These are phyloP conservation scores for Rutpela maculata DNA, from an alignment of 2,888 invertebrate species.

Conservation along the genomic window DNA sequence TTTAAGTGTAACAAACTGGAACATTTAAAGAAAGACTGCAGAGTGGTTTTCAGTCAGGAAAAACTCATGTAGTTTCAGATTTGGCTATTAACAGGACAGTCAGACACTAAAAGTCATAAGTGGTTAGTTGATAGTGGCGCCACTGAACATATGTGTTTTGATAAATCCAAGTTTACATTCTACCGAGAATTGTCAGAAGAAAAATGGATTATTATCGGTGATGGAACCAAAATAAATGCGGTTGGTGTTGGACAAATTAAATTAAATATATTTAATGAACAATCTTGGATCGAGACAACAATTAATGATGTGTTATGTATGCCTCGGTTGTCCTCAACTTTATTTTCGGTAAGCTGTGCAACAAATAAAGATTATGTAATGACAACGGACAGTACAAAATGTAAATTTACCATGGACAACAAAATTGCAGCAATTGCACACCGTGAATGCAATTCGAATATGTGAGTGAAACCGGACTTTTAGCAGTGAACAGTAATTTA, in stretches of 20 bases:
- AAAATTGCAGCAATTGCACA: slow-evolving; percentile 25
- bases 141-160: slow-evolving; percentile 38
- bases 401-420: slow-evolving; percentile 28
- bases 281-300: slow-evolving; percentile 36
- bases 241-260: slow-evolving; percentile 30
- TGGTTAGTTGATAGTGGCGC: slow-evolving; percentile 36
- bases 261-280: slow-evolving; percentile 29
- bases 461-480: background rate
- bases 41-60: background rate
- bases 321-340: too few species aligned
- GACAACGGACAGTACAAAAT: background rate
- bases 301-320: background rate
- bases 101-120: slow-evolving; percentile 13
- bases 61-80: slow-evolving; percentile 12
- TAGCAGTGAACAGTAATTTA: slow-evolving; percentile 7
- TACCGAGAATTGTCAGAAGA: background rate
- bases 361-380: too few species aligned
- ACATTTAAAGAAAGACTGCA: slow-evolving; percentile 33
- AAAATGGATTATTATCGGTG: slow-evolving; percentile 33
- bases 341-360: too few species aligned
- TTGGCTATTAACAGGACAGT: background rate
- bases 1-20: slow-evolving; percentile 49
- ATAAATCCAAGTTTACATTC: slow-evolving; percentile 11
- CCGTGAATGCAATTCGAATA: slow-evolving; percentile 13
- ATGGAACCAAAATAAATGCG: slow-evolving; percentile 31